Evolutionary conservation across 2,888 invertebrate genomes (phyloP).

Genomic region (Ellobium chinense): DNA sequence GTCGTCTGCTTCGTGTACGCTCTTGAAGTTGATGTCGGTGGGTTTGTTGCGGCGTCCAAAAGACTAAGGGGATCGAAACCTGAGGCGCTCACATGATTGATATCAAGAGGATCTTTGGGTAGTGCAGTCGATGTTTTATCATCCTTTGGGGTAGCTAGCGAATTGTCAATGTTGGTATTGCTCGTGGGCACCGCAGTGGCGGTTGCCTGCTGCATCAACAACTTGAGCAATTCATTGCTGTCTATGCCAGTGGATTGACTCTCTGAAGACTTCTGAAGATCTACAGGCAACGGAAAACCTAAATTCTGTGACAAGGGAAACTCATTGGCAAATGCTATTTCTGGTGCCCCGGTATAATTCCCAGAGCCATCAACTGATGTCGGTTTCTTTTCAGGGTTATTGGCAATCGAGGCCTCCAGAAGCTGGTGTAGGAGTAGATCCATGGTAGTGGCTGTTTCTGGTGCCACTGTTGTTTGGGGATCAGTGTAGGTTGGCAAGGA

Average conservation of each 20-base stretch:
- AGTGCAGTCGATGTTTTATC: not conserved
- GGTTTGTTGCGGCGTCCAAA: not conserved
- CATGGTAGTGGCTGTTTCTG: not conserved
- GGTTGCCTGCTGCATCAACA: not conserved
- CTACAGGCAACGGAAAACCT: too few species aligned
- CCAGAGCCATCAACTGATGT: not conserved
- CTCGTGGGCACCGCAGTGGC: not conserved
- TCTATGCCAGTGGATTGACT: not conserved
- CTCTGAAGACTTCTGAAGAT: not conserved
- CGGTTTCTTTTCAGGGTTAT: not conserved
- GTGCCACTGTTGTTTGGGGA: not conserved
- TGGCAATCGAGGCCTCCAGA: not conserved
- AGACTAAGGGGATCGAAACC: not conserved
- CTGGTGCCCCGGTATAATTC: too few species aligned
- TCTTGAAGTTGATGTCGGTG: not conserved
- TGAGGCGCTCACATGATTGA: not conserved
- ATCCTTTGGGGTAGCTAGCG: not conserved
- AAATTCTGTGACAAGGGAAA: too few species aligned
- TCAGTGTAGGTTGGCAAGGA: not conserved
- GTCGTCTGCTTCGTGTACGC: not conserved
- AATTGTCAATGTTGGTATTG: not conserved
- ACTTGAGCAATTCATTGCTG: not conserved
- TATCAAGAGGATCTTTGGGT: not conserved
- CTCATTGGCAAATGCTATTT: too few species aligned
- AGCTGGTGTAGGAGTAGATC: not conserved